Evolutionary conservation across 2,888 invertebrate species (phyloP), one percentile per base, ranked within the genome.

Genomic region (Trachelus stipa): DNA sequence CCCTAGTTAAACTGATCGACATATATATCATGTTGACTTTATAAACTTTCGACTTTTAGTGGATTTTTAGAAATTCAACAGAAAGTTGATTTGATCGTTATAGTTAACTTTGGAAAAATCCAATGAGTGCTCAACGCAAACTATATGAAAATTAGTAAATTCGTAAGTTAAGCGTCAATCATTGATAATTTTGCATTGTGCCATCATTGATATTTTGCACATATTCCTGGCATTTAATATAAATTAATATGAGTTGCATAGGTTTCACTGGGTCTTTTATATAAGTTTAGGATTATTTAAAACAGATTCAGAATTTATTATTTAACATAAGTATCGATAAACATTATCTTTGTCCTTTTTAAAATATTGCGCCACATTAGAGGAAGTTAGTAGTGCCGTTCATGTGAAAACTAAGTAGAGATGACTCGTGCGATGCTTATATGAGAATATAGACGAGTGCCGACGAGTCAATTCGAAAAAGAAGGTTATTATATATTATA

Each of bases 91-190:
- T 81, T 75, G 34, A 35, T 15, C 4, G 4, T 4, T 4, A 12
- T 15, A 77, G 73, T 81, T 77, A 78, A 75, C 68, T 34, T 73
- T 73, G 6, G 12, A 33, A 33, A n/a, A 33, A 77, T 34, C 31
- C 37, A 75, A 79, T 76, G 74, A 78, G 75, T 40, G 68, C 73
- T 56, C 34, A 76, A 73, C 34, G 74, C 30, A 56, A 34, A 73
- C 37, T 12, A 37, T 37, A 37, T 12, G 4, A 15, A 37, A 37
- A 37, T 37, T 0, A 37, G 37, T 4, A 37, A 37, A 15, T 37
- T 37, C 37, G 4, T 37, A 15, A 37, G 37, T 37, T 12, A 12
- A 37, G 37, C 37, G 4, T 15, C 12, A 1, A 37, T 37, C 37
- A 15, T 37, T 4, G 12, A 37, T 37, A 37, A 37, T 12, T 37